These are phyloP conservation scores for Lonchura striata DNA, from an alignment of 2,113 vertebrate genomes.

Conservation along the genomic window DNA sequence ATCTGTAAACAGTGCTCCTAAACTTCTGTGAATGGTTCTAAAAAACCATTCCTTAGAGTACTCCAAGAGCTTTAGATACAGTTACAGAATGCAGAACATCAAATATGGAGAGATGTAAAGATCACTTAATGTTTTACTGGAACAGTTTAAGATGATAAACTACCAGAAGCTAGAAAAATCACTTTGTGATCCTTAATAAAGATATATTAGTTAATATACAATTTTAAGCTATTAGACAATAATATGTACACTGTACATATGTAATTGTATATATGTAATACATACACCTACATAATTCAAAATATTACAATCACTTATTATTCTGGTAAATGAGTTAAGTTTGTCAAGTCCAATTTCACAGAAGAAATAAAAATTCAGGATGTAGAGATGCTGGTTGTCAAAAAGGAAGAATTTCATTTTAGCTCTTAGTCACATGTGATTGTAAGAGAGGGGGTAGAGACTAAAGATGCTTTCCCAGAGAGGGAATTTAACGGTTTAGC, in stretches of 20 bases:
- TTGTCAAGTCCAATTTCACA: not conserved
- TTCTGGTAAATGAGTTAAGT: not conserved
- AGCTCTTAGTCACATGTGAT: not conserved
- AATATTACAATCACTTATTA: not conserved
- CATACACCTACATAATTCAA: fast-evolving
- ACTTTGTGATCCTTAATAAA: not conserved
- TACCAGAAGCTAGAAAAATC: not conserved
- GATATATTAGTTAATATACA: not conserved
- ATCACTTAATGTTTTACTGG: not conserved
- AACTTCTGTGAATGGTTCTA: not conserved
- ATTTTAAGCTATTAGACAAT: not conserved
- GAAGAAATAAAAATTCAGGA: not conserved
- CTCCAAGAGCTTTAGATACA: not conserved
- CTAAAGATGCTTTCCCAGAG: not conserved
- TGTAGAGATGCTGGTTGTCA: not conserved
- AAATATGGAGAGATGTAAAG: not conserved
- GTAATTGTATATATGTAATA: not conserved
- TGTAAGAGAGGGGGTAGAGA: not conserved
- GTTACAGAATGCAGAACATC: not conserved
- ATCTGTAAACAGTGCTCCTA: not conserved
- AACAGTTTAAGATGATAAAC: not conserved
- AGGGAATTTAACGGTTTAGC: not conserved
- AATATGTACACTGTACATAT: not conserved
- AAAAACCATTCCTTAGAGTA: not conserved
- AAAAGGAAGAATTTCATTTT: not conserved